Conservation (phyloP, 1,140 invertebrate species). For the Carcinoscorpius rotundicauda region DNA sequence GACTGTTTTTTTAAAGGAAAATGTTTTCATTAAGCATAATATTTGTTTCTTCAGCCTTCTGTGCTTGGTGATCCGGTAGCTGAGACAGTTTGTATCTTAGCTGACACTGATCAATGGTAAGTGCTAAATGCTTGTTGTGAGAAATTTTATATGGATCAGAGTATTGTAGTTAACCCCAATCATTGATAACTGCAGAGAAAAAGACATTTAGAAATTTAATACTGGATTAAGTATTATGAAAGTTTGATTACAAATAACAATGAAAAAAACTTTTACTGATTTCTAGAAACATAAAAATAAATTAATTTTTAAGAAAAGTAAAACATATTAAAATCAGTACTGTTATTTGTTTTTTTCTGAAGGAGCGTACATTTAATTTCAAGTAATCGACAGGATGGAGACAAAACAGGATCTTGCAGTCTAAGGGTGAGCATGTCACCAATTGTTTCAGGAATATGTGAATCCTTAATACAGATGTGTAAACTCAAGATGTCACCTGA, state of each 20-base stretch:
- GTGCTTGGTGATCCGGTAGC: conserved; percentile 50
- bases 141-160: no score
- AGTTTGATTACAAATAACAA: no score
- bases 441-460: conserved; percentile 67
- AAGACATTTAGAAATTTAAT: no score
- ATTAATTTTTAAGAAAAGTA: no score
- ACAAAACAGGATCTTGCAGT: conserved; percentile 28
- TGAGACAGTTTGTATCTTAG: conserved; percentile 68
- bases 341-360: conserved; percentile 4
- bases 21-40: no score
- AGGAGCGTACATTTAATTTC: conserved; percentile 34
- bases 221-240: no score
- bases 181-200: no score
- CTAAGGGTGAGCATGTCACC: conserved; percentile 59
- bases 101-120: conserved; percentile 70
- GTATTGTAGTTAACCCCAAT: no score
- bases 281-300: no score
- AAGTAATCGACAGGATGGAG: conserved; percentile 39
- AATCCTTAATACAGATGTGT: conserved; percentile 62
- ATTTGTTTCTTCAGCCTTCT: conserved; percentile 28
- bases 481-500: conserved; percentile 48
- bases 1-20: no score
- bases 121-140: conserved; percentile 20
- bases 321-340: no score
- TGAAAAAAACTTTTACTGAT: no score